Conservation (phyloP, 2,113 vertebrate genomes). For the Capricornis sumatraensis region DNA sequence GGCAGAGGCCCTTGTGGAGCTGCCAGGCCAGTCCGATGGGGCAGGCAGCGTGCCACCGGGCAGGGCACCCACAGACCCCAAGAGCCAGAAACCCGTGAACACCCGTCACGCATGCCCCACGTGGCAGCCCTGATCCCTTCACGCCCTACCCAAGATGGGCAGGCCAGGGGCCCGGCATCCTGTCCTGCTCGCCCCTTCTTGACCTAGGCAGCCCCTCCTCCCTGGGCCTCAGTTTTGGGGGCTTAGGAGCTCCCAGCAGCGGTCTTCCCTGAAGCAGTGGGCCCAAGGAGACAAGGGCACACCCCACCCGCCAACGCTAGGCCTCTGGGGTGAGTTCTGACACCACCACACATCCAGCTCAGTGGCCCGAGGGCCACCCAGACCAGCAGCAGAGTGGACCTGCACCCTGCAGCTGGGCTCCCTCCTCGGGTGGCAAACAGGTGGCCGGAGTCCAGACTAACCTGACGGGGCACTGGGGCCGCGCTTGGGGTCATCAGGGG, state of each 20-base stretch:
- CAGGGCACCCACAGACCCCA: not conserved
- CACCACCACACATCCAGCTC: rapidly evolving
- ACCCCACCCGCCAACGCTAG: not conserved
- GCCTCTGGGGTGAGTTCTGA: not conserved
- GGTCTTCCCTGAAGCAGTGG: not conserved
- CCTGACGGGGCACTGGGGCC: not conserved
- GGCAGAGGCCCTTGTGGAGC: not conserved
- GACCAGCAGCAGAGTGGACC: not conserved
- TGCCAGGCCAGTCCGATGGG: not conserved
- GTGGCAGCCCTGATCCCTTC: not conserved
- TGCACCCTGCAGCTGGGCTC: rapidly evolving
- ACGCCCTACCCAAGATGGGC: too few species aligned
- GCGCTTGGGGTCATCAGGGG: not conserved
- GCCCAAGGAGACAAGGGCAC: not conserved
- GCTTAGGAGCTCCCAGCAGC: not conserved
- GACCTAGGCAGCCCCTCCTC: not conserved
- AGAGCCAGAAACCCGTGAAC: not conserved
- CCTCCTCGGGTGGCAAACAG: not conserved
- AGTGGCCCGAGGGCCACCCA: not conserved
- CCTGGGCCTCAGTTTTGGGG: not conserved
- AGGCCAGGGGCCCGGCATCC: not conserved
- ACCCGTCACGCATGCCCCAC: too few species aligned
- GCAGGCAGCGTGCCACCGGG: not conserved
- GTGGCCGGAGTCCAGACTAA: not conserved
- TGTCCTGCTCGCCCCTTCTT: not conserved